Conservation (phyloP, 2,113 vertebrate genomes). For the Oreocharis arfaki region DNA sequence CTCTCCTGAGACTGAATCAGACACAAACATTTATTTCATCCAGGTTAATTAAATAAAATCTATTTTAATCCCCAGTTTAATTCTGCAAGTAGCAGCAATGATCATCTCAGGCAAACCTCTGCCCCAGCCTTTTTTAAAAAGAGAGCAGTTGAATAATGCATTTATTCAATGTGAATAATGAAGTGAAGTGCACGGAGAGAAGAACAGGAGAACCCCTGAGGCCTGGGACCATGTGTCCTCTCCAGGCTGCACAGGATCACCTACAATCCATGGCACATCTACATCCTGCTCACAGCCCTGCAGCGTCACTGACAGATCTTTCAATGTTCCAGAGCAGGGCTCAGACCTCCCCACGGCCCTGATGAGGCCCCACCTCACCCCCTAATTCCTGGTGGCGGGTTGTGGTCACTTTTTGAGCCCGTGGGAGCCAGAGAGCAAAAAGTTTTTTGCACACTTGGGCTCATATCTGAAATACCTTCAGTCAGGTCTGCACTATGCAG, state of each 20-base stretch:
- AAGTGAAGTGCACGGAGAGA: background rate
- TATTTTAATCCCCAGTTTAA: background rate
- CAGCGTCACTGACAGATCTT: background rate
- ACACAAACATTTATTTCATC: background rate
- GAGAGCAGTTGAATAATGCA: background rate
- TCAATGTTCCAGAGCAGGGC: background rate
- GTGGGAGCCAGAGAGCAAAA: background rate
- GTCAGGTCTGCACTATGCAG: rapidly evolving
- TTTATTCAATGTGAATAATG: too few relatives aligned
- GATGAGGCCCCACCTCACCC: background rate
- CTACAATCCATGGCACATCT: background rate
- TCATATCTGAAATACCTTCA: background rate
- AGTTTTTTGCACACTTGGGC: background rate
- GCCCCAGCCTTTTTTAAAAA: background rate
- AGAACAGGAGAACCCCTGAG: background rate
- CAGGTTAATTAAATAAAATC: background rate
- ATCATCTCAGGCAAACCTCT: background rate
- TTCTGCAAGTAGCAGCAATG: background rate
- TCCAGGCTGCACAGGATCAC: background rate
- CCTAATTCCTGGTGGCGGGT: background rate
- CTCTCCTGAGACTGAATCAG: background rate
- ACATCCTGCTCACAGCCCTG: background rate
- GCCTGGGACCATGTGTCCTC: background rate
- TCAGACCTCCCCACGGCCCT: background rate
- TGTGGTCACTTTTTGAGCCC: background rate